Base-by-base conservation (phyloP, 1,140 invertebrate species). In the Harpegnathos saltator region DNA sequence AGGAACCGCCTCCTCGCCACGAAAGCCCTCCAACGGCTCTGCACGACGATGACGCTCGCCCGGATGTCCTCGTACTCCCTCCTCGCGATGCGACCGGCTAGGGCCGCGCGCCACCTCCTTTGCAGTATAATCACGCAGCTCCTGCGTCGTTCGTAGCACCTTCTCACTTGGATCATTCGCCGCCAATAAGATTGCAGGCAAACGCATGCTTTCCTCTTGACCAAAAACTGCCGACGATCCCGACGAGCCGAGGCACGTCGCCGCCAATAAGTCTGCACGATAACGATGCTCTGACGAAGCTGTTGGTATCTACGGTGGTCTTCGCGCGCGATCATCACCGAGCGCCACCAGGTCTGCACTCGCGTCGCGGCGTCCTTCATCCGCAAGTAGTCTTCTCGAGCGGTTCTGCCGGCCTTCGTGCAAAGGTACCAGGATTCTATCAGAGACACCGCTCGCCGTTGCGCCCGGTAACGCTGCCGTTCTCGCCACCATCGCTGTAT, bases 271-370 rank as follows among this genome's bases (percentile, higher is more conserved):
- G 29, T 85, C 78, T 94, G 92, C 0, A 94, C 15, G 11, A 66
- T 66, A 0, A 91, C 19, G 0, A 71, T 63, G 7, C 83, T 56
- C 2, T 72, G 48, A 54, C 73, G 75, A 44, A 88, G 52, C 9
- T 73, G 52, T 14, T 85, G 19, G 72, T 91, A 94, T 7, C 73
- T 44, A 0, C 78, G 7, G 83, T 85, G 92, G 24, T 85, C 81
- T 26, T 75, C 33, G 72, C 75, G 91, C 83, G 89, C 92, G 3
- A 85, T 19, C 63, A 90, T 89, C 66, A 93, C 93, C 19, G 80
- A 92, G 19, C 86, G 71, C 87, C 92, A 95, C 83, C 92, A 89
- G 62, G 82, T 73, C 85, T 95, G 95, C n/a, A 95, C 85, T 15
- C 83, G 84, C 26, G 86, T 86, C 0, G 90, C 90, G 3, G 93